Conservation (phyloP, 1,140 invertebrate species). For the Parasteatoda tepidariorum region DNA sequence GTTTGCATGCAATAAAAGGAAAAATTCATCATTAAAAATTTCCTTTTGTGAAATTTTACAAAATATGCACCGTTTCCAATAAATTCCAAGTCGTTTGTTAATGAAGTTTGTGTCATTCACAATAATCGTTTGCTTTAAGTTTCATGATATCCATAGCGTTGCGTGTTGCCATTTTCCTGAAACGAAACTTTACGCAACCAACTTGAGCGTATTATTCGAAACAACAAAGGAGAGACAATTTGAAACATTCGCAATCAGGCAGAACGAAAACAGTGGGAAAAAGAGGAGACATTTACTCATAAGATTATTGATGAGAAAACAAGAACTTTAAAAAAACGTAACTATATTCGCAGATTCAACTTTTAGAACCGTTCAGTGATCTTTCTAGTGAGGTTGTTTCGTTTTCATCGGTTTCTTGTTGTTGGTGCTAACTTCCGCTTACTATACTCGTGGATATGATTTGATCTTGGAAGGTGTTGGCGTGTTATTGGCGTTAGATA, state of each 20-base stretch:
- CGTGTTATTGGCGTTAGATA: constrained; percentile 4
- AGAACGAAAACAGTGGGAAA: constrained; percentile 24
- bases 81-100: no score
- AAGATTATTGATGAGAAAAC: neutral
- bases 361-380: constrained; percentile 3
- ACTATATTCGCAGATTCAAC: neutral
- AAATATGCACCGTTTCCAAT: no score
- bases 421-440: neutral
- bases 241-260: neutral
- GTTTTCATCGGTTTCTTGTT: neutral
- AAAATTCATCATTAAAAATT: no score
- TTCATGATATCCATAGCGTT: no score
- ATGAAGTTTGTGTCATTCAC: no score
- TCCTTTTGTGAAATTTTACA: no score
- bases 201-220: no score
- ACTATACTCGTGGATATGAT: no score
- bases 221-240: neutral
- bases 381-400: neutral
- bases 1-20: no score
- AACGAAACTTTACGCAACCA: no score
- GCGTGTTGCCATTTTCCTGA: no score
- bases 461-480: neutral
- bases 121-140: no score
- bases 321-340: neutral
- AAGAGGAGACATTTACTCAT: neutral